Evolutionary conservation across 2,113 vertebrate species (phyloP).

Genomic region (Ardeotis arabs): DNA sequence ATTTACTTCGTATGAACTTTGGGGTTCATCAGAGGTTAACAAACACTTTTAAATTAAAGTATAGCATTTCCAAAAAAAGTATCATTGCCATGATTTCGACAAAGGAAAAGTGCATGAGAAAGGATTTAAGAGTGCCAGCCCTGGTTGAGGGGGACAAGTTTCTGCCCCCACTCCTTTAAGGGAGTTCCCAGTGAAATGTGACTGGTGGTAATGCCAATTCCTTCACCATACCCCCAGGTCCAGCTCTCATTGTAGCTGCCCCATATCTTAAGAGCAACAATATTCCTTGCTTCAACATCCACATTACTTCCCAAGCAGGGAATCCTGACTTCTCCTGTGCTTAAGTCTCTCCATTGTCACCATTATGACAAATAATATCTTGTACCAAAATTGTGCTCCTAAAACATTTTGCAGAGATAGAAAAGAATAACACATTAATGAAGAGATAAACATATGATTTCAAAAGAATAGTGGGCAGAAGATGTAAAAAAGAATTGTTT

Average conservation of each 20-base stretch:
- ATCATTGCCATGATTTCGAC: background rate
- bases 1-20: background rate
- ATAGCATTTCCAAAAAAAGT: background rate
- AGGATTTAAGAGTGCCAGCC: background rate
- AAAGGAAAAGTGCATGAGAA: background rate
- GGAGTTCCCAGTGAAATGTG: background rate
- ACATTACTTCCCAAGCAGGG: background rate
- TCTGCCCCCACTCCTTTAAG: background rate
- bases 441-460: background rate
- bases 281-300: background rate
- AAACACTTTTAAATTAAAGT: background rate
- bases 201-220: background rate
- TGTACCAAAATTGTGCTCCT: background rate
- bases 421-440: background rate
- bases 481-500: background rate
- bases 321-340: background rate
- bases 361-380: background rate
- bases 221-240: background rate
- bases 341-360: background rate
- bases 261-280: fast-evolving
- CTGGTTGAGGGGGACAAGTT: background rate
- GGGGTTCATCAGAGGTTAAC: background rate
- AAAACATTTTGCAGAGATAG: background rate
- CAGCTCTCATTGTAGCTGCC: background rate
- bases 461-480: background rate